Conservation (phyloP, 2,113 vertebrate species). For the Acanthisitta chloris region DNA sequence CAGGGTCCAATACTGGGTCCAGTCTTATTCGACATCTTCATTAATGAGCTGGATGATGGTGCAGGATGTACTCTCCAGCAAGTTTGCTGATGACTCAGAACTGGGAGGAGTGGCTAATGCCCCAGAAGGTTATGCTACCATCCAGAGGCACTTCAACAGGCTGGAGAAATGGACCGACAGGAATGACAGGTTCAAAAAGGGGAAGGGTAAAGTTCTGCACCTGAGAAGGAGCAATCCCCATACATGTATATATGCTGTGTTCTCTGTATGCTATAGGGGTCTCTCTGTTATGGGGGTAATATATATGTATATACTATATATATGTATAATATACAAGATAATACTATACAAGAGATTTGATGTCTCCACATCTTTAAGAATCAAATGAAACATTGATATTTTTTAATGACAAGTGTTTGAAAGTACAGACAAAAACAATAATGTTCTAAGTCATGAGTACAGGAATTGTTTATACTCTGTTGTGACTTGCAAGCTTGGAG, state of each 20-base stretch:
- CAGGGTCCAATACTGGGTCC: neutral
- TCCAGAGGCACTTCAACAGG: neutral
- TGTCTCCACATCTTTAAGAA: neutral
- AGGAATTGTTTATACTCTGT: neutral
- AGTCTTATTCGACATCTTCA: neutral
- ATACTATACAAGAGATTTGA: neutral
- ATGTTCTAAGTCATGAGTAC: neutral
- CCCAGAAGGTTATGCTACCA: rapidly evolving
- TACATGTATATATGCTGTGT: rapidly evolving
- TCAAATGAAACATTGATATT: neutral
- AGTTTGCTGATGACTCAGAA: neutral
- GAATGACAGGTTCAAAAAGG: neutral
- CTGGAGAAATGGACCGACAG: neutral
- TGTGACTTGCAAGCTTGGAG: neutral
- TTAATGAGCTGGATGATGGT: neutral
- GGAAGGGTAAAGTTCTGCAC: neutral
- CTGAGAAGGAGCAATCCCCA: neutral
- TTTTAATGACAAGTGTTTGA: neutral
- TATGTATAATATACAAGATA: no score
- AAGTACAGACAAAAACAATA: neutral
- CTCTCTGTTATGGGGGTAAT: neutral
- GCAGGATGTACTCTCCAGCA: neutral
- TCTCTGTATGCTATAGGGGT: no score
- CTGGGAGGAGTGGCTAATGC: neutral
- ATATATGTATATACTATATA: no score